A percentile compares a stretch with the other conserved stretches of the same genome.
These are phyloP conservation scores for Onychomys leucogaster DNA, from an alignment of 2,797 vertebrate species.

Conservation along the genomic window DNA sequence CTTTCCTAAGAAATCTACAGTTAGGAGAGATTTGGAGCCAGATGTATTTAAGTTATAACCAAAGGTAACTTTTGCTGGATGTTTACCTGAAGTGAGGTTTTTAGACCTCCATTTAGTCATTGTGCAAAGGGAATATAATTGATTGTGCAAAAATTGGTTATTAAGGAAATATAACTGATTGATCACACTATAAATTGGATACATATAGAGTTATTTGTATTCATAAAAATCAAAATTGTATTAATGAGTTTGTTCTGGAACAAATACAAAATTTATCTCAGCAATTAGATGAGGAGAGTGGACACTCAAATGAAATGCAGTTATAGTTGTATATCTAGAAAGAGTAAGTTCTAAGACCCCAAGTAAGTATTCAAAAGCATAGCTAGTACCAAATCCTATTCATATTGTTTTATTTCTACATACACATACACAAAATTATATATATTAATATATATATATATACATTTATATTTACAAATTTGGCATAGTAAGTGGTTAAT, in stretches of 20 bases:
- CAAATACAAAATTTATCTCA: conserved; percentile 1
- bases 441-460: not conserved
- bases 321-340: not conserved
- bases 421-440: not conserved
- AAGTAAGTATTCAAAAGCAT: not conserved
- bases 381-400: not conserved
- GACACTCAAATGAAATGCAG: not conserved
- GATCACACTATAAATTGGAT: not conserved
- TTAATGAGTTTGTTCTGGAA: not conserved
- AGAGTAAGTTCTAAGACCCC: not conserved
- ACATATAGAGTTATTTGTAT: not conserved
- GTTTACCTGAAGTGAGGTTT: not conserved
- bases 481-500: not conserved
- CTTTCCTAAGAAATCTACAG: not conserved
- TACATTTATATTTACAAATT: not conserved
- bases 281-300: not conserved
- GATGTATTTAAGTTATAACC: not conserved
- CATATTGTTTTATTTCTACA: not conserved
- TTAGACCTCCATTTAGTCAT: not conserved
- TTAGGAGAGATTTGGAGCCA: not conserved
- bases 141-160: not conserved
- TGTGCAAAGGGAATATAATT: not conserved
- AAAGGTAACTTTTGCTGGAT: not conserved
- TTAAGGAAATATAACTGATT: not conserved
- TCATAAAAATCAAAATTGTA: not conserved